Evolutionary conservation across 2,113 vertebrate genomes (phyloP), one percentile per base, ranked within the genome.

Genomic region (Cyanocitta stelleri): DNA sequence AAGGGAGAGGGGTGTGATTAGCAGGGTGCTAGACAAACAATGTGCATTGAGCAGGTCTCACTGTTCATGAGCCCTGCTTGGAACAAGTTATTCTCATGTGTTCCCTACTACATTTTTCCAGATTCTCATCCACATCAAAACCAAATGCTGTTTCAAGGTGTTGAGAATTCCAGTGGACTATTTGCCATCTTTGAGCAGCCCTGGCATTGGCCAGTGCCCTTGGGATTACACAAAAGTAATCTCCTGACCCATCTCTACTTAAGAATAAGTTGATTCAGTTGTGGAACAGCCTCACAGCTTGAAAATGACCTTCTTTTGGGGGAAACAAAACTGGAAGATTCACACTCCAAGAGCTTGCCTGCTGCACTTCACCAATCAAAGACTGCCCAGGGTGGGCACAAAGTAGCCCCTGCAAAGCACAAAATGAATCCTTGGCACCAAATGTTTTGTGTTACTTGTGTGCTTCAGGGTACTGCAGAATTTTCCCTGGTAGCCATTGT

Each of bases 111-210:
- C 1, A 2, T 90, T 87, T 48, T 89, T 61, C 27, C 16, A 58
- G n/a, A 54, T 79, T 79, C 44, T 82, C 18, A 56, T 13, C 41
- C 62, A 16, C 20, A 48, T 48, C 3, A 52, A 72, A 91, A 19
- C 0, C 8, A 72, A 71, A 56, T 33, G 16, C 51, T 43, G 1
- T 39, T 71, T 11, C 54, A 52, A 14, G 1, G 1, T 20, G 18
- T 6, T 19, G 35, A 49, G 63, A 67, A 67, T 39, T 48, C 43
- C 43, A 41, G 13, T 16, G 43, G 54, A 16, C 11, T 24, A 16
- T 10, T 13, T 4, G 5, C 9, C 16, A 43, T 18, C 39, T 85
- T 54, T 80, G 61, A 74, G 32, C 23, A 56, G 37, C 32, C 17
- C 0, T 49, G 56, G 10, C 35, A 32, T 8, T n/a, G 26, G 30